Percentiles rank a stretch among this genome's conserved stretches.
phyloP scores from a whole-genome alignment of 1,140 invertebrate species.

The Aporrectodea caliginosa region DNA sequence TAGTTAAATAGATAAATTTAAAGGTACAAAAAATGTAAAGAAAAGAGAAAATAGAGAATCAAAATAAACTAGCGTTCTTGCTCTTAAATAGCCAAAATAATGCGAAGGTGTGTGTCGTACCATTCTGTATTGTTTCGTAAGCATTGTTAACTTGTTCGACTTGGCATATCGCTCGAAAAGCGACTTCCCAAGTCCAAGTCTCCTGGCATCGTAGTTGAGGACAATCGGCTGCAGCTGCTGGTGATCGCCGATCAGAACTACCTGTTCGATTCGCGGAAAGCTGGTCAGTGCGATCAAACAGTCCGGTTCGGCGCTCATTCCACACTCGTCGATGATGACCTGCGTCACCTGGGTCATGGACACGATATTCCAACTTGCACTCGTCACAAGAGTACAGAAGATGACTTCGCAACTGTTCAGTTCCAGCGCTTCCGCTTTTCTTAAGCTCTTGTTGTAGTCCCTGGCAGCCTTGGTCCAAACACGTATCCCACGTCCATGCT shows the following conservation, averaged over 20 bases:
- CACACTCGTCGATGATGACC: slow-evolving; percentile 51
- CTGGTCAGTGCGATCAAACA: slow-evolving; percentile 41
- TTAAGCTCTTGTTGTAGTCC: background rate
- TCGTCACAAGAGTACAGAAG: background rate
- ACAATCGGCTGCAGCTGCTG: slow-evolving; percentile 44
- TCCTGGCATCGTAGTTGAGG: slow-evolving; percentile 36
- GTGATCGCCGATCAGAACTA: slow-evolving; percentile 49
- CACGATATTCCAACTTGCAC: slow-evolving; percentile 8
- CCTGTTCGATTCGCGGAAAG: slow-evolving; percentile 16
- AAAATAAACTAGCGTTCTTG: too few relatives aligned
- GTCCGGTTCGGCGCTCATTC: slow-evolving; percentile 47
- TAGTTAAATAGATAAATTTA: too few relatives aligned
- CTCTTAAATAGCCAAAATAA: too few relatives aligned
- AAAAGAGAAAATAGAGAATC: too few relatives aligned
- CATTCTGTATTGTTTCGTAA: slow-evolving; percentile 49
- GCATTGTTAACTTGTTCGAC: slow-evolving; percentile 31
- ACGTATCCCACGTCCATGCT: slow-evolving; percentile 33
- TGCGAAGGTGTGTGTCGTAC: too few relatives aligned
- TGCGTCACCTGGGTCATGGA: slow-evolving; percentile 32
- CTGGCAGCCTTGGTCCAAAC: background rate
- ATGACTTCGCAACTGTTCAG: slow-evolving; percentile 4
- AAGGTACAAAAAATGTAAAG: too few relatives aligned
- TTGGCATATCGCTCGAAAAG: slow-evolving; percentile 44
- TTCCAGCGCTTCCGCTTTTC: background rate
- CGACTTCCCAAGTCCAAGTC: slow-evolving; percentile 42